Percentiles rank a stretch among this genome's conserved stretches.
phyloP scores from a whole-genome alignment of 2,888 invertebrate species.

The Amiota mariae region DNA sequence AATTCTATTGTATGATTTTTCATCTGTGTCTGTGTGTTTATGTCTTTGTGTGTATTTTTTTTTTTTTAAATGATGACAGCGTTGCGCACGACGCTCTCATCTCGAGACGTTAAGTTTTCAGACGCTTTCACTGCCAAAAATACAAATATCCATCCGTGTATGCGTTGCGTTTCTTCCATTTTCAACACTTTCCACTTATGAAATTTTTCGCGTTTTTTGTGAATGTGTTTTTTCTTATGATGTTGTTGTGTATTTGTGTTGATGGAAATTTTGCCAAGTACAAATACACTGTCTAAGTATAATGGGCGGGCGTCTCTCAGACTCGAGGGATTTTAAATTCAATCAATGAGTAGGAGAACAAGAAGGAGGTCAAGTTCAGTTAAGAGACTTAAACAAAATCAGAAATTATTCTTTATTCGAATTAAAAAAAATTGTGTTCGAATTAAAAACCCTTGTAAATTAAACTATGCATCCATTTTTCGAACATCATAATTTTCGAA shows the following conservation, averaged over 20 bases:
- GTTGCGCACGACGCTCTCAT: conserved; percentile 64
- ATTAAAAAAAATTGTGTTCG: too few species aligned
- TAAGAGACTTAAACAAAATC: too few species aligned
- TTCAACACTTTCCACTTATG: conserved; percentile 65
- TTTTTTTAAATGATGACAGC: conserved; percentile 38
- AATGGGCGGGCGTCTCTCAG: too few species aligned
- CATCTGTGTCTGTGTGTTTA: conserved; percentile 11
- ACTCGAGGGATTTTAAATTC: too few species aligned
- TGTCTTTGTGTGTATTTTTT: conserved; percentile 25
- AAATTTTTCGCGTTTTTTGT: conserved; percentile 53
- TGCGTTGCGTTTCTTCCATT: conserved; percentile 35
- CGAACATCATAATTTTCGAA: not conserved
- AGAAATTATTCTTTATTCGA: too few species aligned
- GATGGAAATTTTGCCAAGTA: conserved; percentile 43
- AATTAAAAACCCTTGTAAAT: too few species aligned
- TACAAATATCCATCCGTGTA: conserved; percentile 47
- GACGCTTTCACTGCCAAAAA: conserved; percentile 68
- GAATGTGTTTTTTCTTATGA: not conserved
- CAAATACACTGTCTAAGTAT: conserved; percentile 53
- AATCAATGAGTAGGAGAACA: too few species aligned
- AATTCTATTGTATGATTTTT: conserved; percentile 14
- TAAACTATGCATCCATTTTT: too few species aligned
- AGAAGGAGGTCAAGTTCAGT: too few species aligned
- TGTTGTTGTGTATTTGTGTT: conserved; percentile 15
- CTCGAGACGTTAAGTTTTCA: not conserved